Evolutionary conservation across 1,140 invertebrate genomes (phyloP).

Genomic region (Psilanteris sp.): DNA sequence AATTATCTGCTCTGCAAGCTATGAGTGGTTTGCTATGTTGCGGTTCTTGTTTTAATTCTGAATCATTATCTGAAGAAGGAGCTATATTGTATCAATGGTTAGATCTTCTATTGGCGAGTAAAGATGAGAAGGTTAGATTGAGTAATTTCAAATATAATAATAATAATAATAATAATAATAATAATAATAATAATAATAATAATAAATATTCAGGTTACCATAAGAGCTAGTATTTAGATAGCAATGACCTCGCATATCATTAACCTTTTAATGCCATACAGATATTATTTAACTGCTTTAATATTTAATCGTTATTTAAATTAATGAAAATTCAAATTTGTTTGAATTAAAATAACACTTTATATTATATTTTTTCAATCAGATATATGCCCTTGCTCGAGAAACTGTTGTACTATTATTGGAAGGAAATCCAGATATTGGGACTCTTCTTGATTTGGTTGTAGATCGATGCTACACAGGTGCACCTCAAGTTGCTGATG

Average conservation of each 20-base stretch:
- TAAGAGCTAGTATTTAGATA: too few species aligned
- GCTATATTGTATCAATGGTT: constrained; percentile 94
- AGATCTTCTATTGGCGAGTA: constrained; percentile 92
- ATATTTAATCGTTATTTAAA: too few species aligned
- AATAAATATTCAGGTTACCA: too few species aligned
- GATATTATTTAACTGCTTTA: too few species aligned
- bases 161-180: too few species aligned
- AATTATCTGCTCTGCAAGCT: constrained; percentile 88
- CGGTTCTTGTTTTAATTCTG: constrained; percentile 94
- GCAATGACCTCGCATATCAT: too few species aligned
- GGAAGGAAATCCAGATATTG: constrained; percentile 97
- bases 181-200: too few species aligned
- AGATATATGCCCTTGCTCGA: constrained; percentile 94
- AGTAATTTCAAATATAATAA: too few species aligned
- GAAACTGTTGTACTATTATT: constrained; percentile 96
- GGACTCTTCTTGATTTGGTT: constrained; percentile 96
- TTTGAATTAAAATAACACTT: too few species aligned
- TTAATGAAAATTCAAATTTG: too few species aligned
- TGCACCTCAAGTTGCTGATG: constrained; percentile 92
- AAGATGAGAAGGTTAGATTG: constrained; percentile 93
- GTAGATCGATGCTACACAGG: constrained; percentile 98
- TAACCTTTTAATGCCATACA: constrained; percentile 1
- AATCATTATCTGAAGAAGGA: constrained; percentile 92
- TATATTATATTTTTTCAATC: constrained; percentile 70
- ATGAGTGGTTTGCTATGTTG: constrained; percentile 97